Percentiles rank a stretch among this genome's conserved stretches.
Conservation (phyloP, 92 coral and sea anemone species). For the Parazoanthus darwini region DNA sequence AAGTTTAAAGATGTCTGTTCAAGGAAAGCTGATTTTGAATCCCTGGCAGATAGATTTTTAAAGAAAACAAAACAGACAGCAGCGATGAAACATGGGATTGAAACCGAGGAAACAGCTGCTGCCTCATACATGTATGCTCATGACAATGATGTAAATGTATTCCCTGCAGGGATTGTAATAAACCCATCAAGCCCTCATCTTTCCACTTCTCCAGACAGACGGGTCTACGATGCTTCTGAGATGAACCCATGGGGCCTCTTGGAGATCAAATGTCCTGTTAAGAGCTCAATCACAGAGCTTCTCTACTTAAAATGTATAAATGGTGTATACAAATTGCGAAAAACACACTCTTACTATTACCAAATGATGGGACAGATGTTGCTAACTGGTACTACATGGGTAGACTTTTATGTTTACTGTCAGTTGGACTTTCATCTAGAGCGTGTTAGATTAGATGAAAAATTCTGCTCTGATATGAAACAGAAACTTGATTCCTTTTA, state of each 20-base stretch:
- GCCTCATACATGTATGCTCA: not conserved
- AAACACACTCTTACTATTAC: conserved; percentile 45
- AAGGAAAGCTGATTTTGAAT: not conserved
- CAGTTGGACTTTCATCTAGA: conserved; percentile 45
- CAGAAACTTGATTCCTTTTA: conserved; percentile 47
- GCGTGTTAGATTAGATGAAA: not conserved
- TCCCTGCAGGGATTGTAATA: not conserved
- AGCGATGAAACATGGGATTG: not conserved
- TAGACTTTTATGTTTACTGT: conserved; percentile 50
- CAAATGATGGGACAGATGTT: conserved; percentile 59
- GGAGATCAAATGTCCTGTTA: conserved; percentile 15
- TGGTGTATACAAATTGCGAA: conserved; percentile 46
- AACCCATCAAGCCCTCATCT: not conserved
- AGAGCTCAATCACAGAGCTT: conserved; percentile 34
- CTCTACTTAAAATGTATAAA: conserved; percentile 22
- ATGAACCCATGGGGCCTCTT: not conserved
- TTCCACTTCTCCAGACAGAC: not conserved
- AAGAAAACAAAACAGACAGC: not conserved
- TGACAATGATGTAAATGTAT: not conserved
- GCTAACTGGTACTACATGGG: conserved; percentile 51
- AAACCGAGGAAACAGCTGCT: not conserved
- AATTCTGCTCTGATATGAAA: conserved; percentile 40
- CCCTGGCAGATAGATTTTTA: not conserved
- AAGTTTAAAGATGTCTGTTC: conserved; percentile 35
- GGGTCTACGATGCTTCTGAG: not conserved